Percentiles rank a stretch among this genome's conserved stretches.
Evolutionary conservation across 2,888 invertebrate genomes (phyloP).

Genomic region (Drosophila kuntzei): DNA sequence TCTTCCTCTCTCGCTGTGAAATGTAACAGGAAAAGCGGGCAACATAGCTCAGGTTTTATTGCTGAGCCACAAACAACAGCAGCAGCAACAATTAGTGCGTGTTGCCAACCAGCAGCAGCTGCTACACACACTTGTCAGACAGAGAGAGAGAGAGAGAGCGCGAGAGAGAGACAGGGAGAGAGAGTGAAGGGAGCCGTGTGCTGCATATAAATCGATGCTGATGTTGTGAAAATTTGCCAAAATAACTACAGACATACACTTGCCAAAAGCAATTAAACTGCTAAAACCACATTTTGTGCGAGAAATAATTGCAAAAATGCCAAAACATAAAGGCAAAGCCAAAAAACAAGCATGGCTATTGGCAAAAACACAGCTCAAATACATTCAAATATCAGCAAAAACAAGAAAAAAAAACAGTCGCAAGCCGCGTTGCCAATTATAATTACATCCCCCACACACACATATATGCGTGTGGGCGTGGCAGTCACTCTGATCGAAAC

Average conservation of each 20-base stretch:
- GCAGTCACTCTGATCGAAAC: slow-evolving; percentile 61
- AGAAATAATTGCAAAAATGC: slow-evolving; percentile 81
- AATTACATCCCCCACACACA: slow-evolving; percentile 32
- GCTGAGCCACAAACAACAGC: slow-evolving; percentile 72
- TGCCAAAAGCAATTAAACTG: slow-evolving; percentile 80
- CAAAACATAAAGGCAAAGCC: slow-evolving; percentile 79
- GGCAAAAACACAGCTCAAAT: slow-evolving; percentile 51
- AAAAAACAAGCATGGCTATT: slow-evolving; percentile 63
- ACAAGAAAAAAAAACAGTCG: slow-evolving; percentile 24
- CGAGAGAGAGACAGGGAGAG: background rate
- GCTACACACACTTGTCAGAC: slow-evolving; percentile 56
- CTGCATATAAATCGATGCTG: slow-evolving; percentile 81
- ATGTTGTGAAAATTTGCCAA: slow-evolving; percentile 80
- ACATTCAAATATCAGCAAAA: slow-evolving; percentile 26
- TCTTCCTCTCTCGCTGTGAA: slow-evolving; percentile 13
- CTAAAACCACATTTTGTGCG: slow-evolving; percentile 81
- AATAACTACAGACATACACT: slow-evolving; percentile 75
- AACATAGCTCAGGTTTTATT: slow-evolving; percentile 75
- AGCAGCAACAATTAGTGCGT: slow-evolving; percentile 76
- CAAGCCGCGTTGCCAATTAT: slow-evolving; percentile 56
- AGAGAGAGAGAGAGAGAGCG: background rate
- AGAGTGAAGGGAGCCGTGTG: slow-evolving; percentile 48
- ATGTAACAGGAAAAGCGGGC: slow-evolving; percentile 61
- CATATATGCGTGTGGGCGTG: slow-evolving; percentile 11
- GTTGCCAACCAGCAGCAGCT: slow-evolving; percentile 74